Evolutionary conservation across 2,888 invertebrate species (phyloP), one percentile per base, ranked within the genome.

Genomic region (Drosophila multiciliata): DNA sequence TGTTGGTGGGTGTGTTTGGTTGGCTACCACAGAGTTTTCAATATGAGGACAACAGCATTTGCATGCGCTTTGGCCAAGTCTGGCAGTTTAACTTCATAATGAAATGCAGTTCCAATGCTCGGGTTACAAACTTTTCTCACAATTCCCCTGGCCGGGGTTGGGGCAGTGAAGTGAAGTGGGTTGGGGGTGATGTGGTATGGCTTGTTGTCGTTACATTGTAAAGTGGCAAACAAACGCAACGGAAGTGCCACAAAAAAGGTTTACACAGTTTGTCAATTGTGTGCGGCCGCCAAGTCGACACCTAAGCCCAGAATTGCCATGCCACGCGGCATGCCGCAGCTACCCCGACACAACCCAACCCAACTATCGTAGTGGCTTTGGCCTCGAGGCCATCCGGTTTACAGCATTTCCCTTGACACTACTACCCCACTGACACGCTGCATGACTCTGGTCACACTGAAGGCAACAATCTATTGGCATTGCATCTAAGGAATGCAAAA

Each of bases 41-140:
- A 87, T 89, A 89, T 87, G 89, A 88, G 88, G 82, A 83, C 87
- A 85, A 85, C 83, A 78, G 71, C 81, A 87, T 89, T 87, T 87
- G 89, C 87, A 87, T 85, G 87, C 80, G 73, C 82, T 61, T 74
- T 63, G 49, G 59, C 61, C 63, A 49, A 64, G 50, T 49, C 69
- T 59, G 62, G 75, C 62, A 60, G 76, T 70, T 67, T 65, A 49
- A 64, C 50, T 64, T 69, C 71, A 75, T 87, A 87, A 89, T 89
- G 87, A 87, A 87, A 89, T 87, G 87, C 87, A 89, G 86, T 83
- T 87, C 83, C 89, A 87, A 82, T 89, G 87, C 89, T 89, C 78
- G 75, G 84, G 80, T 78, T 83, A 75, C 75, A 87, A 89, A 87
- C 85, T 85, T 85, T 89, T 83, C 89, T 83, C 89, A 69, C 85